Base-by-base conservation (phyloP, 1,140 invertebrate species). In the Musca domestica region DNA sequence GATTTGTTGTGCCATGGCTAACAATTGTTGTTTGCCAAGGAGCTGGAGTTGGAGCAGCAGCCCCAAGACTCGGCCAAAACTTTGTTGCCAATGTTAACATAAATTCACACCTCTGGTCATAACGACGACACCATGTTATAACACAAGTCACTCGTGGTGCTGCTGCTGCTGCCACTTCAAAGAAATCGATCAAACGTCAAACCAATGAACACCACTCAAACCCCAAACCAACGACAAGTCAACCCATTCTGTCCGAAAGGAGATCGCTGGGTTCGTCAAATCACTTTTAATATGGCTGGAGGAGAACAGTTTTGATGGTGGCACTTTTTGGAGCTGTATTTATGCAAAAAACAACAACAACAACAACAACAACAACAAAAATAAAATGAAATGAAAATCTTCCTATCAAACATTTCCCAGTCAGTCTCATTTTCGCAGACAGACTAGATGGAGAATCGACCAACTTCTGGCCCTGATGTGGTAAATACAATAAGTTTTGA, bases 111-210 rank as follows among this genome's bases (percentile, higher is more conserved):
- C 54, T 58, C 54, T 58, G 54, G 54, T 58, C 54, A 58, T 58
- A 58, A 58, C 54, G 54, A 58, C 54, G 54, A 58, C 54, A 58
- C 54, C 54, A 58, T 58, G 54, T 58, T 58, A 30, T 30, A 30
- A 58, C 25, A 58, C 25, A 25, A 58, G 54, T 58, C 54, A 58
- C 54, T 30, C 3, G 9, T 30, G 27, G 27, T 30, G 27, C 9
- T 30, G 27, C 27, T 30, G 27, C 27, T 30, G 27, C 27, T 30
- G 27, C 3, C 27, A 9, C 27, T 30, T 30, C 27, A 58, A 58
- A 58, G 54, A 58, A 58, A 58, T 58, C 54, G 54, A 58, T 58
- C 54, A 58, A 58, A 58, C 54, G 54, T 58, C 54, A 58, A 58
- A 30, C 17, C 17, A 20, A 30, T 30, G 27, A 30, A 9, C 27